phyloP scores from a whole-genome alignment of 2,797 vertebrate genomes.

The Hozukius guyotensis region DNA sequence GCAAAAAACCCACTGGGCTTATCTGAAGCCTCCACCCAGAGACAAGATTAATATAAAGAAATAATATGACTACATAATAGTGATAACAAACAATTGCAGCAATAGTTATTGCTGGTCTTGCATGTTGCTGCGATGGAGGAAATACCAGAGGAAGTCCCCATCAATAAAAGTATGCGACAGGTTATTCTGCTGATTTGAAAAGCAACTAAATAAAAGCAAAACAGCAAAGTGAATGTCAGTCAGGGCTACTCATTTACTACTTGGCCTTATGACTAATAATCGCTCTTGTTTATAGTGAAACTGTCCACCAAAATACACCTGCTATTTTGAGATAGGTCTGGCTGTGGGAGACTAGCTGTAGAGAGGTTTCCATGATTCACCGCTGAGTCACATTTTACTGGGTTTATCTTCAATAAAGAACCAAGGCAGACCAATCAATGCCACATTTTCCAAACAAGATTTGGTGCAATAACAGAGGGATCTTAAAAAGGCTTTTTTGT shows the following conservation, averaged over 20 bases:
- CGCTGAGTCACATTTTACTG: background rate
- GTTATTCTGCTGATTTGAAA: background rate
- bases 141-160: background rate
- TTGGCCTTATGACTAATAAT: background rate
- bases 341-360: background rate
- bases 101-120: background rate
- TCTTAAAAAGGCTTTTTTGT: background rate
- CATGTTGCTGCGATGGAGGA: background rate
- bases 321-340: background rate
- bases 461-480: background rate
- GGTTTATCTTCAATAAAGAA: background rate
- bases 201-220: background rate
- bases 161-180: background rate
- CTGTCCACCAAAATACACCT: background rate
- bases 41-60: too few species aligned
- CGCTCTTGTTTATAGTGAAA: background rate
- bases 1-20: accelerated
- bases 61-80: too few species aligned
- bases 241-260: background rate
- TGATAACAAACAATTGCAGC: too few species aligned
- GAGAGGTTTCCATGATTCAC: background rate
- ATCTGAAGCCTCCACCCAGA: too few species aligned
- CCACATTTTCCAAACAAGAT: background rate
- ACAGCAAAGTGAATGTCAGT: background rate
- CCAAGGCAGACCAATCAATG: background rate